Evolutionary conservation across 2,113 vertebrate species (phyloP).

Genomic region (Dendropsophus ebraccatus): DNA sequence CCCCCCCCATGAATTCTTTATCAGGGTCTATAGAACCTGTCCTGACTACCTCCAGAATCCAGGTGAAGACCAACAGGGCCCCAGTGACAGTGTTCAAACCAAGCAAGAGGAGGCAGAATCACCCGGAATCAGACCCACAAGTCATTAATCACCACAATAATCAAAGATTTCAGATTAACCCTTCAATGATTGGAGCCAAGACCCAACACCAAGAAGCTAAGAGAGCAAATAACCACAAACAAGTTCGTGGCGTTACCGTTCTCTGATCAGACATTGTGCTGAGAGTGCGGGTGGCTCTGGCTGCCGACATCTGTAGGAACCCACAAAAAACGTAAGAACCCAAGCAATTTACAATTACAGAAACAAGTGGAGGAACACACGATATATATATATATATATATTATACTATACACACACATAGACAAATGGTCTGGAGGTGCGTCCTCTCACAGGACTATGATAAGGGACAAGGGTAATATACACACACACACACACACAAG

Average conservation of each 20-base stretch:
- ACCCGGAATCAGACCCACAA: neutral
- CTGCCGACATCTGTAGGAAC: constrained; percentile 77
- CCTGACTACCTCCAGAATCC: too few species aligned
- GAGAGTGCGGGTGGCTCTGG: constrained; percentile 70
- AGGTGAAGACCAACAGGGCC: too few species aligned
- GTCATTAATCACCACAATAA: neutral
- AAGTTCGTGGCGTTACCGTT: constrained; percentile 67
- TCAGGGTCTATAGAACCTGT: too few species aligned
- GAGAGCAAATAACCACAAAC: constrained; percentile 59
- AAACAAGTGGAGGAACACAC: neutral
- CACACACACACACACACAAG: too few species aligned
- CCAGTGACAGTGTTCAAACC: too few species aligned
- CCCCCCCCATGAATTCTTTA: too few species aligned
- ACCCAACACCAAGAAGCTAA: constrained; percentile 63
- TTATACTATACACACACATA: too few species aligned
- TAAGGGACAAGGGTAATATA: too few species aligned
- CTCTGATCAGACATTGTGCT: constrained; percentile 67
- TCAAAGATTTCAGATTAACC: neutral
- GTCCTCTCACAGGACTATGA: too few species aligned
- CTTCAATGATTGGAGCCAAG: constrained; percentile 19
- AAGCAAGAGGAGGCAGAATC: neutral
- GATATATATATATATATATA: too few species aligned
- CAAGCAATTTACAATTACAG: neutral
- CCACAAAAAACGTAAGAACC: constrained; percentile 61
- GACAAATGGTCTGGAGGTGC: too few species aligned